These are phyloP conservation scores for Chromobotia macracanthus DNA, from an alignment of 2,797 vertebrate species.

Conservation along the genomic window DNA sequence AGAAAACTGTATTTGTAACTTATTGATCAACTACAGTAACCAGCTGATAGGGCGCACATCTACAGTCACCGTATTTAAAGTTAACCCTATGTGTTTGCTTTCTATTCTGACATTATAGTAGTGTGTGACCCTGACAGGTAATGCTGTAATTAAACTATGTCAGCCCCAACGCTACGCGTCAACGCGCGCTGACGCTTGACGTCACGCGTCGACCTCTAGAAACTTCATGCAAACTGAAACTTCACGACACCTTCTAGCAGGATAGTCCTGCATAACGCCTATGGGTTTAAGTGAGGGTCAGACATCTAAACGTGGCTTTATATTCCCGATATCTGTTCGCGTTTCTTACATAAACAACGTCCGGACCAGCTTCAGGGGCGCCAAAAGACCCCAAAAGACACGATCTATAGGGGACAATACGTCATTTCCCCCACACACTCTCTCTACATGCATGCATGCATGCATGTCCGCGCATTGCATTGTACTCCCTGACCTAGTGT, in stretches of 20 bases:
- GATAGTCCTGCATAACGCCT: background rate
- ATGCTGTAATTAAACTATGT: conserved; percentile 12
- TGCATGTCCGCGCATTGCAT: background rate
- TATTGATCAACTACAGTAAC: background rate
- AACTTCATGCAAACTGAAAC: conserved; percentile 10
- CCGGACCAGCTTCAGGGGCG: no score
- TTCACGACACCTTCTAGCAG: background rate
- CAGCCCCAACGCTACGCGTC: background rate
- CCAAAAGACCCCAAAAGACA: background rate
- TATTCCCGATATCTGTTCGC: no score
- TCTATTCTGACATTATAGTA: background rate
- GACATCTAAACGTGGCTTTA: background rate
- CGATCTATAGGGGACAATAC: background rate
- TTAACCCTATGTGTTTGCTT: background rate
- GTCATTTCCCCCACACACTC: conserved; percentile 1
- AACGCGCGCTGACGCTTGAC: background rate
- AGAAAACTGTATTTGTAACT: background rate
- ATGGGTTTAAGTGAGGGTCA: background rate
- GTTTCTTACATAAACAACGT: background rate
- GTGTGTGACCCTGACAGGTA: background rate
- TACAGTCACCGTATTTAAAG: background rate
- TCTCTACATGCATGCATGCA: background rate
- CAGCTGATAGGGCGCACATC: no score
- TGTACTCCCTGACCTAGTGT: background rate
- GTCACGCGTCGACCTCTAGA: background rate